Conservation (phyloP, 2,888 invertebrate genomes). For the Tinea trinotella region DNA sequence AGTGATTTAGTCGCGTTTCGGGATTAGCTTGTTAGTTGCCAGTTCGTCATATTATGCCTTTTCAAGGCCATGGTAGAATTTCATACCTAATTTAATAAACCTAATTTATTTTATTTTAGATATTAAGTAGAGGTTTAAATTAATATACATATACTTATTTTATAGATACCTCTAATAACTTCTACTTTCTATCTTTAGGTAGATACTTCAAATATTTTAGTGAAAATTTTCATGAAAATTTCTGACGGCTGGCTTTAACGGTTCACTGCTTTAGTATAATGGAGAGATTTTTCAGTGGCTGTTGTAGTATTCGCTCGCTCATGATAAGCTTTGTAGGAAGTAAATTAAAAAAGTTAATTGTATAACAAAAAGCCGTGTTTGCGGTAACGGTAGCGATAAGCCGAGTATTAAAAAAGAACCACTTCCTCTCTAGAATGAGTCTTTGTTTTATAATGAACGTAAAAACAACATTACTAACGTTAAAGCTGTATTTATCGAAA, state of each 20-base stretch:
- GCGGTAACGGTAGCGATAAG: slow-evolving; percentile 39
- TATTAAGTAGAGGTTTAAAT: no score
- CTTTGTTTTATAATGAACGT: slow-evolving; percentile 26
- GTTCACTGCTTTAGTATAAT: slow-evolving; percentile 38
- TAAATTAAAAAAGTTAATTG: slow-evolving; percentile 50
- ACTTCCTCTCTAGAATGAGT: slow-evolving; percentile 33
- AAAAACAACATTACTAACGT: slow-evolving; percentile 4
- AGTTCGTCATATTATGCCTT: no score
- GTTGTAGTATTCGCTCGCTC: not conserved
- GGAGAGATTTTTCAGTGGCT: slow-evolving; percentile 24
- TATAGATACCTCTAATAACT: no score
- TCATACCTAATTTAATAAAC: no score
- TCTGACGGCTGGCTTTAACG: slow-evolving; percentile 23
- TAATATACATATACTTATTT: no score
- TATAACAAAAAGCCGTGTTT: slow-evolving; percentile 42
- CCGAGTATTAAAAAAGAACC: slow-evolving; percentile 27
- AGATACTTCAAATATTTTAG: no score
- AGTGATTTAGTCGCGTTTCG: no score
- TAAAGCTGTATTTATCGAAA: slow-evolving; percentile 12
- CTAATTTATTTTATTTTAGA: no score
- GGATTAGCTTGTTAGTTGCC: no score
- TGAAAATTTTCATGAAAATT: not conserved
- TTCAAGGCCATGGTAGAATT: no score
- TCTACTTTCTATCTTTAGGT: no score
- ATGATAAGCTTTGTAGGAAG: slow-evolving; percentile 22